Base-by-base conservation (phyloP, 2,113 vertebrate genomes). In the Acanthisitta chloris region DNA sequence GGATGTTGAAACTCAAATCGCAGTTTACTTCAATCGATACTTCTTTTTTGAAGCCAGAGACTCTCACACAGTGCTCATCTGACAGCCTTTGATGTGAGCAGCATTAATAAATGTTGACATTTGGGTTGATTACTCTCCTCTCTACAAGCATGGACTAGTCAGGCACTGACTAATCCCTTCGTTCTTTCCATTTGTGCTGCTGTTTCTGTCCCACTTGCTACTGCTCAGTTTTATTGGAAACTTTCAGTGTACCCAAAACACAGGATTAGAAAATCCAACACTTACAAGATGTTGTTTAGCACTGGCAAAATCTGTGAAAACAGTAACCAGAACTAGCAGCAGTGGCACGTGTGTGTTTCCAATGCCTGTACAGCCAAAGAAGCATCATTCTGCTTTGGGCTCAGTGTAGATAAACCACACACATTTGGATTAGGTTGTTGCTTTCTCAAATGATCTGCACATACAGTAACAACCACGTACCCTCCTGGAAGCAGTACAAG, bases 21-120 rank as follows among this genome's bases (percentile, higher is more conserved):
- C 84, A 86, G 66, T 90, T 97, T 96, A 95, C 97, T 97, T 94
- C 89, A 95, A 97, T 97, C 95, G 69, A 91, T 95, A 95, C 54
- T 92, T 94, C 86, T 61, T 88, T 86, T 83, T 67, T 89, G 65
- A 94, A 95, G 88, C 51, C 73, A 86, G 62, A 16, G 59, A 84
- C 77, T 91, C 89, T 90, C 72, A 62, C 29, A 65, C 34, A 74
- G 84, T 45, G 7, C 62, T 79, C 45, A 57, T 82, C 92, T 85
- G 86, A 89, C 91, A 94, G 82, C 28, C 66, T 77, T 93, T 90
- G 93, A 97, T 81, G 69, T 77, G 84, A 90, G 24, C 64, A 79
- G 96, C 77, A 94, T 95, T 97, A 86, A 97, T 91, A 96, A 97
- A 87, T 31, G 38, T 55, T 92, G 80, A 76, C 94, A 94, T 96